Evolutionary conservation across 2,888 invertebrate species (phyloP).

Genomic region (Polyommatus icarus): DNA sequence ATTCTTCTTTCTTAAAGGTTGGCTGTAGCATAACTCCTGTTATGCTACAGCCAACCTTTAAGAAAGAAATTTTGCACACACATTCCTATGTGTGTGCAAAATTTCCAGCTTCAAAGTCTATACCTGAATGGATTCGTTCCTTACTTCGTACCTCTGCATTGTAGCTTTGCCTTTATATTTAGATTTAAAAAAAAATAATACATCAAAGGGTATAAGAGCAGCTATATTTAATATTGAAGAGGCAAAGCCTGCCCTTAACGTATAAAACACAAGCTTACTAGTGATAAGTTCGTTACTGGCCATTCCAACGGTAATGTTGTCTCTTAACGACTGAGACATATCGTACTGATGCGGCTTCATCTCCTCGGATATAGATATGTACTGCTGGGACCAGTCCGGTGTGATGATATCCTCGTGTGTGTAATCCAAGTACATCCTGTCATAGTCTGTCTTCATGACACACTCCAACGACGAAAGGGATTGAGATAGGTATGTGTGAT

Average conservation of each 20-base stretch:
- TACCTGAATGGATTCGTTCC: no score
- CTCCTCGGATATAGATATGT: conserved; percentile 47
- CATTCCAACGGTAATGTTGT: conserved; percentile 58
- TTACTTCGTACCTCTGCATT: no score
- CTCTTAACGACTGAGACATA: conserved; percentile 53
- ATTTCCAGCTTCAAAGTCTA: no score
- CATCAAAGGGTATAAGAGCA: no score
- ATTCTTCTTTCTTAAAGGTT: no score
- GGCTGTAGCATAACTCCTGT: no score
- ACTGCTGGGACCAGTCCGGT: conserved; percentile 52
- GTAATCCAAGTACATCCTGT: conserved; percentile 66
- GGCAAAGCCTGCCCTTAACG: neutral
- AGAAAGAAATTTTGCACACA: no score
- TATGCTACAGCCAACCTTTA: no score
- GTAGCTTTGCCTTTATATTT: no score
- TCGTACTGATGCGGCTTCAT: conserved; percentile 63
- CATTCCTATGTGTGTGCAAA: no score
- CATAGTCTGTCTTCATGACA: conserved; percentile 58
- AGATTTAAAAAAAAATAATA: no score
- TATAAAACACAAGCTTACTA: neutral
- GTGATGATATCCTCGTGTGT: conserved; percentile 39
- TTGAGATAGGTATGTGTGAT: conserved; percentile 71
- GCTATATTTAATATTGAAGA: no score
- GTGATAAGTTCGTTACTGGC: conserved; percentile 41
- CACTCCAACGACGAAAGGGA: conserved; percentile 59